Evolutionary conservation across 2,797 vertebrate genomes (phyloP).

Genomic region (Chiloscyllium punctatum): DNA sequence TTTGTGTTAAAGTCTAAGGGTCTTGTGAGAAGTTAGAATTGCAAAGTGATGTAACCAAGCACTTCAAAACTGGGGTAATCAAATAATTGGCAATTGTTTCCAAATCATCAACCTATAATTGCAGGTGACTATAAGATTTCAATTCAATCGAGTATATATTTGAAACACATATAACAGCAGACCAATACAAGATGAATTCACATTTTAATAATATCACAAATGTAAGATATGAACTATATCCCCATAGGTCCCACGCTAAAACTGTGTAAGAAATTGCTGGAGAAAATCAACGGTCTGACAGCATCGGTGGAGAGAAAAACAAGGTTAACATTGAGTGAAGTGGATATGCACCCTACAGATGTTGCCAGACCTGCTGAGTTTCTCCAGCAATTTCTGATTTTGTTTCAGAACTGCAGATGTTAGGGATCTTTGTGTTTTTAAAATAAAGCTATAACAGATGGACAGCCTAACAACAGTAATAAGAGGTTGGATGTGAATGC

Average conservation of each 20-base stretch:
- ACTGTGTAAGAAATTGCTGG: no score
- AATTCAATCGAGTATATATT: neutral
- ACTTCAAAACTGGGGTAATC: neutral
- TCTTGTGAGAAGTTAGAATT: neutral
- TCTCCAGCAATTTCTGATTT: no score
- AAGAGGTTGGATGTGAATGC: neutral
- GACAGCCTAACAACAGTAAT: neutral
- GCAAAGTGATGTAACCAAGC: neutral
- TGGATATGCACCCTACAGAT: no score
- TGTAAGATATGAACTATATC: slow-evolving; percentile 10
- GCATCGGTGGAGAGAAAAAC: no score
- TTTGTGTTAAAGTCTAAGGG: neutral
- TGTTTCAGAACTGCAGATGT: no score
- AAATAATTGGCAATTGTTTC: neutral
- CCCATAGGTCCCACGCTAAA: neutral
- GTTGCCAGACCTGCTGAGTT: no score
- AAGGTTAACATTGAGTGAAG: no score
- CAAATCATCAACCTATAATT: neutral
- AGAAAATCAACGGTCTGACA: no score
- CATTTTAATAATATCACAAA: neutral
- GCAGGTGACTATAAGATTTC: neutral
- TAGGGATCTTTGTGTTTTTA: no score
- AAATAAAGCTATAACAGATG: no score
- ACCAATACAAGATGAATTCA: neutral
- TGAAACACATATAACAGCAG: neutral